A percentile compares a stretch with the other conserved stretches of the same genome.
phyloP scores from a whole-genome alignment of 2,888 invertebrate genomes.

The Punctoribates punctum region DNA sequence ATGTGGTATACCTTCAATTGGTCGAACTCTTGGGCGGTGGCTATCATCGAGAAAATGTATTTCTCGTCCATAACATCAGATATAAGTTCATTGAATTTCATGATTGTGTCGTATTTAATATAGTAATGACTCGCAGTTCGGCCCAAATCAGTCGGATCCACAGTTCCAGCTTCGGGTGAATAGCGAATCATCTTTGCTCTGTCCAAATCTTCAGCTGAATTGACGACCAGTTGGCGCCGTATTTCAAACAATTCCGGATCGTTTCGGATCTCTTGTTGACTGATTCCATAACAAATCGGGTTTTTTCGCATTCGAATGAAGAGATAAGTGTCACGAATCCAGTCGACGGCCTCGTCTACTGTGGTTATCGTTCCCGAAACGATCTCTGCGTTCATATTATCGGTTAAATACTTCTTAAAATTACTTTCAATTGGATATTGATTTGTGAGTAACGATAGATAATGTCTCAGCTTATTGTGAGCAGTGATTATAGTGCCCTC shows the following conservation, averaged over 20 bases:
- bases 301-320: conserved; percentile 90
- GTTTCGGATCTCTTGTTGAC: conserved; percentile 57
- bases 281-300: conserved; percentile 69
- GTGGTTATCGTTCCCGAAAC: conserved; percentile 93
- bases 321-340: conserved; percentile 95
- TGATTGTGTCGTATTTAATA: conserved; percentile 91
- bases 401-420: conserved; percentile 82
- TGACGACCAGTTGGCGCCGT: conserved; percentile 67
- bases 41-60: conserved; percentile 83
- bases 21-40: conserved; percentile 88
- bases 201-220: conserved; percentile 78
- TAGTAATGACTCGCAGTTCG: conserved; percentile 97
- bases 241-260: conserved; percentile 75
- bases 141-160: conserved; percentile 71
- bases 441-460: conserved; percentile 85
- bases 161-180: conserved; percentile 72
- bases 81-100: conserved; percentile 69
- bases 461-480: conserved; percentile 86
- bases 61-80: conserved; percentile 69
- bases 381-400: conserved; percentile 97
- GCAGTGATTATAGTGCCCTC: conserved; percentile 92
- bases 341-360: conserved; percentile 91
- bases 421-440: conserved; percentile 98
- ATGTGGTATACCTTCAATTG: conserved; percentile 47
- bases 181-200: conserved; percentile 91